Evolutionary conservation across 1,140 invertebrate species (phyloP), one percentile per base, ranked within the genome.

Genomic region (Bombyx mandarina): DNA sequence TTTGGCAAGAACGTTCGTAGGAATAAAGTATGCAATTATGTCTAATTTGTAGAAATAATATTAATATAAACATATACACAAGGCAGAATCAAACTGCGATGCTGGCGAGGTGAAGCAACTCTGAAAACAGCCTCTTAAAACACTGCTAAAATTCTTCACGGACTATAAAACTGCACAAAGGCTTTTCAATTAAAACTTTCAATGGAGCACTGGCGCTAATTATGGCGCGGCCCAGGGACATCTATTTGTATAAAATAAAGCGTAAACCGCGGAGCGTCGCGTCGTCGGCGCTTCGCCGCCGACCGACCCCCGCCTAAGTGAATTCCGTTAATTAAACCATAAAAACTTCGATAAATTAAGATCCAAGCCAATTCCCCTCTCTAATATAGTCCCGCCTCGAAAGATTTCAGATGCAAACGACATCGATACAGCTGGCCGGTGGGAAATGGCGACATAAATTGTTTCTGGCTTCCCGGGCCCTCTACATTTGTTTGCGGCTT

Each of bases 261-360:
- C 72, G 70, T 57, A 69, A 76, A 83, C 78, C 78, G 71, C 75
- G 78, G 65, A 71, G 64, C 73, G 78, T 69, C 73, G 56, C 57
- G 61, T 65, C 71, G 67, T 22, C 43, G 45, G 45, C 66, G 51
- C 49, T 53, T 49, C 63, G 51, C 45, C 62, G 48, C 18, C 60
- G 58, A 64, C 52, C 58, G 45, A 56, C 63, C 75, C 71, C 75
- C 72, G 73, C 68, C 79, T 83, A 88, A 89, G 88, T 89, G 86
- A 88, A 88, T 89, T 88, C 85, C 77, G 86, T 88, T 89, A 89
- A 89, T 89, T 89, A 89, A 89, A 89, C 88, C 88, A 88, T 89
- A 89, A 89, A 89, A 89, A 89, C 79, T 89, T 89, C 86, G 75
- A 89, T 89, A 89, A 89, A 89, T 89, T 87, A 89, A 89, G 83